These are phyloP conservation scores for Takifugu rubripes DNA, from an alignment of 2,797 vertebrate genomes.

Conservation along the genomic window DNA sequence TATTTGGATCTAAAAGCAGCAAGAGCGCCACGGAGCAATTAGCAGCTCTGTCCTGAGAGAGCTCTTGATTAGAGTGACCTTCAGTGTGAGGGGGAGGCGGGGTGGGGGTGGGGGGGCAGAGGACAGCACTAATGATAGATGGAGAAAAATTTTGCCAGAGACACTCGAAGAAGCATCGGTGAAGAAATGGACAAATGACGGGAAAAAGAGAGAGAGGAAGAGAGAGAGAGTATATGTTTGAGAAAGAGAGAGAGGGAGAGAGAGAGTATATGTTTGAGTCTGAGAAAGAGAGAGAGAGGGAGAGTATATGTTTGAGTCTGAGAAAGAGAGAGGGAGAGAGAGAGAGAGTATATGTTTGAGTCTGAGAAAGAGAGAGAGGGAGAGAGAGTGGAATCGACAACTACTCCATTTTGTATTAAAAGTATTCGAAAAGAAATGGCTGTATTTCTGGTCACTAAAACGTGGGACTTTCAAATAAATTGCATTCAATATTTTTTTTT, in stretches of 20 bases:
- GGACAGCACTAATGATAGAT: constrained; percentile 4
- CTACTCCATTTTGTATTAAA: no score
- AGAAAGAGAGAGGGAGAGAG: constrained; percentile 9
- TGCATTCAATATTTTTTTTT: constrained; percentile 4
- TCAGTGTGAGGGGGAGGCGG: constrained; percentile 48
- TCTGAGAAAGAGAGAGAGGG: constrained; percentile 3
- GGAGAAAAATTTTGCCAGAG: constrained; percentile 27
- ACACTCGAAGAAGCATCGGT: constrained; percentile 36
- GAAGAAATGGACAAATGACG: constrained; percentile 44
- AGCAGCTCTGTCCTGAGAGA: constrained; percentile 67
- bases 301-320: no score
- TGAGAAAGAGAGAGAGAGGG: no score
- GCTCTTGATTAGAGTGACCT: constrained; percentile 77
- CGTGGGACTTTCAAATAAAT: constrained; percentile 28
- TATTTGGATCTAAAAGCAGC: constrained; percentile 73
- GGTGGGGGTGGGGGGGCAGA: constrained; percentile 3
- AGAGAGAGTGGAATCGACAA: no score
- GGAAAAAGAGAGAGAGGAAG: constrained; percentile 32
- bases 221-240: neutral
- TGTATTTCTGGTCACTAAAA: constrained; percentile 15
- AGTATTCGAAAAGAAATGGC: constrained; percentile 10
- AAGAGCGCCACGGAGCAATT: constrained; percentile 66
- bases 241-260: no score
- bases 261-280: no score
- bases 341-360: neutral